Percentiles rank a stretch among this genome's conserved stretches.
Conservation (phyloP, 2,888 invertebrate genomes). For the Chrysolina oricalcia region DNA sequence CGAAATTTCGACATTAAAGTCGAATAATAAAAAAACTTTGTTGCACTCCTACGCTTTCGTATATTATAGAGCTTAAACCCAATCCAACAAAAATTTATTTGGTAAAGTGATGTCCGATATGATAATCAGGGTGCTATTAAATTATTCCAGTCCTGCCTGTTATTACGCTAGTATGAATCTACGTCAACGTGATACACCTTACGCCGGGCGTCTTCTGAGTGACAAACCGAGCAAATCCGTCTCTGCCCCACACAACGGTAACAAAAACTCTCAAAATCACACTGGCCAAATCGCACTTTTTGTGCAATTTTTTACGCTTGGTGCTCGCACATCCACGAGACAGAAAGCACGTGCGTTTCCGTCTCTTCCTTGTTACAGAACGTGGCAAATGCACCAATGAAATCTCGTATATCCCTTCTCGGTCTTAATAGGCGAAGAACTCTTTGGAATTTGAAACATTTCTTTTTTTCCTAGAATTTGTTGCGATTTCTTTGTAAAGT, state of each 20-base stretch:
- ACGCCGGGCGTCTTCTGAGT: neutral
- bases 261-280: neutral
- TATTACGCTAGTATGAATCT: too few species aligned
- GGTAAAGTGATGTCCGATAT: too few species aligned
- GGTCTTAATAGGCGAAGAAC: conserved; percentile 7
- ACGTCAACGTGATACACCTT: too few species aligned
- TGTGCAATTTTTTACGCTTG: conserved; percentile 20
- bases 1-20: too few species aligned
- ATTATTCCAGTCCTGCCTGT: too few species aligned
- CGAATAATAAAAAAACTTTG: too few species aligned
- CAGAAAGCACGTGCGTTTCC: conserved; percentile 31
- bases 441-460: conserved; percentile 25
- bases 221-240: neutral
- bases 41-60: too few species aligned
- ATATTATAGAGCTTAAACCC: too few species aligned
- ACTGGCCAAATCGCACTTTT: conserved; percentile 16
- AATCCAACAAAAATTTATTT: too few species aligned
- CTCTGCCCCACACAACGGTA: neutral
- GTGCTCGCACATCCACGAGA: conserved; percentile 18
- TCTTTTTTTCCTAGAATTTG: conserved; percentile 30
- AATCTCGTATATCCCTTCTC: neutral
- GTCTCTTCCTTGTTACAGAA: conserved; percentile 11
- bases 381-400: conserved; percentile 29
- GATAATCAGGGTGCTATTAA: too few species aligned
- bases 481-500: conserved; percentile 36